Evolutionary conservation across 2,888 invertebrate genomes (phyloP), one percentile per base, ranked within the genome.

Genomic region (Theretra japonica): DNA sequence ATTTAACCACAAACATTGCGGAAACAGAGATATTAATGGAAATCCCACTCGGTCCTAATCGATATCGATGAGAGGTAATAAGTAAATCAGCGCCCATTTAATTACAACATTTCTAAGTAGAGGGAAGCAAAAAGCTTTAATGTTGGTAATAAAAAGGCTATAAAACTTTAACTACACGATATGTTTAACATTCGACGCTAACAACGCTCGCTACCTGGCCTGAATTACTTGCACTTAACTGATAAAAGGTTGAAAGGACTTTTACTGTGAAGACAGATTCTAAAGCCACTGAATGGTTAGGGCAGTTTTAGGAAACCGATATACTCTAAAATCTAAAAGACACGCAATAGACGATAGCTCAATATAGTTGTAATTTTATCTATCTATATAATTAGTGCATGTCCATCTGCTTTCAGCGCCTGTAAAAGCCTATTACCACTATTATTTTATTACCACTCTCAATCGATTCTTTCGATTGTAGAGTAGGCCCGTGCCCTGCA

Each of bases 191-290:
- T 74, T 79, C 79, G 79, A 85, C 83, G 84, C 83, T 80, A 82
- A 83, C 80, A 80, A 78, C 79, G 80, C 79, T n/a, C 82, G 81
- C 86, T 86, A 86, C 84, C 82, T 84, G 83, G 73, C 78, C 79
- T 72, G 82, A 85, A 85, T 83, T 76, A 76, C 80, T 73, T 73
- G 77, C 79, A 81, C 82, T 83, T 80, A 81, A 74, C 41, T 59
- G 69, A 72, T 71, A 59, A 58, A 72, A 62, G 33, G 28, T 50
- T 68, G 30, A 48, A 59, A 71, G 30, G 48, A 53, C n/a, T 28
- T 69, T 69, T 30, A 53, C 28, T 56, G 57, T n/a, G 53, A 28
- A 23, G 7, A 68, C 19, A 1, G 33, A n/a, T 62, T 62, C 21
- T 41, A 21, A 41, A 11, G 62, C 21, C n/a, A 41, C 23, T 41